Percentiles rank a stretch among this genome's conserved stretches.
Evolutionary conservation across 1,140 invertebrate species (phyloP).

Genomic region (Lutraria rhynchaena): DNA sequence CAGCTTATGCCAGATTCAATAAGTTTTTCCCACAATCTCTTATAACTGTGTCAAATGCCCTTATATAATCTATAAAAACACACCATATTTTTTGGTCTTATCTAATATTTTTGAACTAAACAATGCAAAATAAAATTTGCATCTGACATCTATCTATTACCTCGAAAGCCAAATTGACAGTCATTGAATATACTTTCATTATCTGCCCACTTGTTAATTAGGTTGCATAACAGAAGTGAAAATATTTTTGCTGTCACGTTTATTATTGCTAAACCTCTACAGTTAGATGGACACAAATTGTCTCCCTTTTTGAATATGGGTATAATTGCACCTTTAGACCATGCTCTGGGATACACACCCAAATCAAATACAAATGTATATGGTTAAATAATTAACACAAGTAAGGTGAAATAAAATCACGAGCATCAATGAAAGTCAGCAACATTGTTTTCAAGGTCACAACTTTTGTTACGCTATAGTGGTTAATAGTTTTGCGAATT

Average conservation of each 20-base stretch:
- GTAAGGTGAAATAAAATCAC: background rate
- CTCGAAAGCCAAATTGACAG: conserved; percentile 4
- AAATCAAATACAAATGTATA: background rate
- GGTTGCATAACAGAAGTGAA: conserved; percentile 7
- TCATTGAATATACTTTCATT: conserved; percentile 21
- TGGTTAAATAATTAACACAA: background rate
- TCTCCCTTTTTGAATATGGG: conserved; percentile 8
- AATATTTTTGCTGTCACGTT: background rate
- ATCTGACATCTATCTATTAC: conserved; percentile 11
- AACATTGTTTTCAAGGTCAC: background rate
- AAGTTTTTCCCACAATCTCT: too few relatives aligned
- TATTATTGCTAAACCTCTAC: background rate
- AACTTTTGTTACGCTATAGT: background rate
- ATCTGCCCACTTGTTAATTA: conserved; percentile 19
- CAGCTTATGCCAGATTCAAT: too few relatives aligned
- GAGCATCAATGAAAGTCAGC: conserved; percentile 7
- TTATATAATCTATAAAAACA: too few relatives aligned
- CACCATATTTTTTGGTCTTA: too few relatives aligned
- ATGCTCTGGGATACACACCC: background rate
- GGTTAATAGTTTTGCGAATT: background rate
- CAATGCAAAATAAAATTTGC: conserved; percentile 5
- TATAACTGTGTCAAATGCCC: too few relatives aligned
- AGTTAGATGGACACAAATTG: background rate
- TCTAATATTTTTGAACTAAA: too few relatives aligned
- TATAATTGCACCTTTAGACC: conserved; percentile 7